Percentiles rank a stretch among this genome's conserved stretches.
These are phyloP conservation scores for Scaptomyza parva DNA, from an alignment of 2,888 invertebrate genomes.

Conservation along the genomic window DNA sequence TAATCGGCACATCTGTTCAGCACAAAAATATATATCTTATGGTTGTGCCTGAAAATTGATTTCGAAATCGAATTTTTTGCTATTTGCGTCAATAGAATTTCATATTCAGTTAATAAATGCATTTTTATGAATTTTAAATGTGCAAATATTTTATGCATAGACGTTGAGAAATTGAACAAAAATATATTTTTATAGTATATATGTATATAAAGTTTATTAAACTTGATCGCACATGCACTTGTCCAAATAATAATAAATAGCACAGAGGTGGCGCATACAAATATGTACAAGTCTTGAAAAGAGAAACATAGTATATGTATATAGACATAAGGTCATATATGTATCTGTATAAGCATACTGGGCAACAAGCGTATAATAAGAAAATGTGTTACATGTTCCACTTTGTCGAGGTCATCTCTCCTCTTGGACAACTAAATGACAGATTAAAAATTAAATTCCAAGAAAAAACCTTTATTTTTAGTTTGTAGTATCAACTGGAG, in stretches of 20 bases:
- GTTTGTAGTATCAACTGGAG: constrained; percentile 3
- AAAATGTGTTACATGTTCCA: constrained; percentile 1
- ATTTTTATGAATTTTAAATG: constrained; percentile 44
- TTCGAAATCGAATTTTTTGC: constrained; percentile 34
- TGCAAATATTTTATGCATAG: neutral
- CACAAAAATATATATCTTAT: constrained; percentile 20
- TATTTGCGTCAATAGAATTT: constrained; percentile 54
- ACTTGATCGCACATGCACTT: constrained; percentile 62
- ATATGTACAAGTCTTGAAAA: constrained; percentile 47
- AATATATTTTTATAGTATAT: constrained; percentile 2
- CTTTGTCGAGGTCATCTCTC: neutral
- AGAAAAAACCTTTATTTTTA: neutral
- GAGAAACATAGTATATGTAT: constrained; percentile 26
- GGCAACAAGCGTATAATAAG: neutral
- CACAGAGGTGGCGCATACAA: constrained; percentile 50
- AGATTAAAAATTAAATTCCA: constrained; percentile 13
- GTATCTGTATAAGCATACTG: neutral
- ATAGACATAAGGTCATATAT: constrained; percentile 13
- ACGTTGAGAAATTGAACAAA: neutral
- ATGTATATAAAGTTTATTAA: constrained; percentile 2
- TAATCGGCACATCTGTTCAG: neutral
- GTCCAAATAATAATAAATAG: constrained; percentile 73
- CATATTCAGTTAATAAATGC: constrained; percentile 46
- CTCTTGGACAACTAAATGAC: neutral
- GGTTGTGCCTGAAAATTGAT: constrained; percentile 14